phyloP scores from a whole-genome alignment of 1,140 invertebrate species.

The Neodiprion virginianus region DNA sequence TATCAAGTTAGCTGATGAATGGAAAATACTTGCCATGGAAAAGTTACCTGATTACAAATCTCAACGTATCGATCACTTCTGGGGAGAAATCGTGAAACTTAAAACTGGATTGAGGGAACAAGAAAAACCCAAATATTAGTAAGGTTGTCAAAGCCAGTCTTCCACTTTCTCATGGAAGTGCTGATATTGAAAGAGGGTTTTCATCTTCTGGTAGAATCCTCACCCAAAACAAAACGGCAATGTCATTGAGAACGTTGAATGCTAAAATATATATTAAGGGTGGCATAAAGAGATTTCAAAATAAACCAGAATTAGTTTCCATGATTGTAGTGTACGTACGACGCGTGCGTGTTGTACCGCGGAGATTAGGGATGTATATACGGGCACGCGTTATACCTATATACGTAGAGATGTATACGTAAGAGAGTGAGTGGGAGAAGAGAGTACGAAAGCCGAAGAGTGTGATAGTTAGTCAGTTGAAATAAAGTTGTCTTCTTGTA shows the following conservation, averaged over 20 bases:
- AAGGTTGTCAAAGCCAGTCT: slow-evolving; percentile 24
- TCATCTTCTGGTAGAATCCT: not conserved
- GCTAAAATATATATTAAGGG: not conserved
- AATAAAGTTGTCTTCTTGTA: no score
- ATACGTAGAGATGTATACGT: no score
- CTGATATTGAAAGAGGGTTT: slow-evolving; percentile 26
- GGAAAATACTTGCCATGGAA: not conserved
- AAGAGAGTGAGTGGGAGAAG: no score
- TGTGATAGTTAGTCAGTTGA: no score
- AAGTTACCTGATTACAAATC: not conserved
- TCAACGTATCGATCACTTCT: slow-evolving; percentile 11
- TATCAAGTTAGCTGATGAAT: not conserved
- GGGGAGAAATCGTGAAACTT: slow-evolving; percentile 20
- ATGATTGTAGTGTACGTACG: not conserved
- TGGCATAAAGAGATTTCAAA: not conserved
- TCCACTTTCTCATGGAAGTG: slow-evolving; percentile 26
- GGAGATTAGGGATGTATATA: no score
- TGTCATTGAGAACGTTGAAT: not conserved
- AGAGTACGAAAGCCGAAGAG: no score
- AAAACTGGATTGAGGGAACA: slow-evolving; percentile 14
- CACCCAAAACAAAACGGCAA: not conserved
- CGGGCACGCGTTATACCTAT: no score
- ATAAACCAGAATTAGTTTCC: not conserved
- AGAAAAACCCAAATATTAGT: slow-evolving; percentile 13
- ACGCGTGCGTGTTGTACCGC: no score